A percentile compares a stretch with the other conserved stretches of the same genome.
Evolutionary conservation across 2,888 invertebrate species (phyloP).

Genomic region (Drosophila atripex): DNA sequence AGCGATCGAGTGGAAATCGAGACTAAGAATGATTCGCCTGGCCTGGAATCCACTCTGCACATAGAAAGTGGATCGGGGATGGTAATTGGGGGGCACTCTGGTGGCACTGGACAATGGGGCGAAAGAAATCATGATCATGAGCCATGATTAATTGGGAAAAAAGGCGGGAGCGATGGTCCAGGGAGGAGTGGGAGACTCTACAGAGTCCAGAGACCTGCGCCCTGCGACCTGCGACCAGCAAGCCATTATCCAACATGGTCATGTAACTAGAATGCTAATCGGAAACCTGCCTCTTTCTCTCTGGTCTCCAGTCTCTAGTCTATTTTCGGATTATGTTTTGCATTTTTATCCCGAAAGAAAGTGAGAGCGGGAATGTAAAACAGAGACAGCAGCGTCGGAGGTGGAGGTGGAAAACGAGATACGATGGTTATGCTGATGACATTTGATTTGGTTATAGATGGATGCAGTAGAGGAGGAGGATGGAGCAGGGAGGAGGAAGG

Average conservation of each 20-base stretch:
- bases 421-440: conserved; percentile 15
- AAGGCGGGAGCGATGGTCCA: no score
- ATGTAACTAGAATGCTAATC: no score
- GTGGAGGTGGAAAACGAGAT: conserved; percentile 57
- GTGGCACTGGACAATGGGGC: no score
- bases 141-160: no score
- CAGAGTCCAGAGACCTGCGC: no score
- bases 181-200: no score
- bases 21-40: conserved; percentile 26
- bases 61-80: conserved; percentile 30
- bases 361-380: conserved; percentile 71
- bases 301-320: background rate
- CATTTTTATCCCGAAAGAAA: conserved; percentile 55
- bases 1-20: background rate
- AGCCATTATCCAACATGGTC: no score
- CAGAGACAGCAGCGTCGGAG: conserved; percentile 5
- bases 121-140: background rate
- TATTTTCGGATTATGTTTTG: conserved; percentile 11
- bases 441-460: conserved; percentile 4
- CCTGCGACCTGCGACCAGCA: no score
- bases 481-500: background rate
- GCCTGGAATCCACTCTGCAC: conserved; percentile 2
- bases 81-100: conserved; percentile 18
- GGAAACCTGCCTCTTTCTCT: no score
- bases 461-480: background rate